phyloP scores from a whole-genome alignment of 2,888 invertebrate genomes.

The Apamea anceps region DNA sequence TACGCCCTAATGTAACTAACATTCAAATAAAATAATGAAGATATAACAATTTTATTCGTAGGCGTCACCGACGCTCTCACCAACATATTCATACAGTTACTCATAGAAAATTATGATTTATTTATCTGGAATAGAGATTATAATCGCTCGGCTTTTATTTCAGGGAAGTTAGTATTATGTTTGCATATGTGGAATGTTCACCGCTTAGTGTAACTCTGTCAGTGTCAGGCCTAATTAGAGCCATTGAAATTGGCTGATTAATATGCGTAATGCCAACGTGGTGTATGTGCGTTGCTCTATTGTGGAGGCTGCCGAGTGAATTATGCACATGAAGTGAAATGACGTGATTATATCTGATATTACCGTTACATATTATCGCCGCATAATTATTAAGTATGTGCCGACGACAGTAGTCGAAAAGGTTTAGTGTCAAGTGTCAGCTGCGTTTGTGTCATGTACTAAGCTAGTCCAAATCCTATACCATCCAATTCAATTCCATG shows the following conservation, averaged over 20 bases:
- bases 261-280: slow-evolving; percentile 83
- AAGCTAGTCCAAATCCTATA: slow-evolving; percentile 9
- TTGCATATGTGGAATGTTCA: slow-evolving; percentile 73
- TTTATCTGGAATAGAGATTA: slow-evolving; percentile 54
- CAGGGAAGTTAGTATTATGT: slow-evolving; percentile 49
- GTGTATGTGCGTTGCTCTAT: slow-evolving; percentile 84
- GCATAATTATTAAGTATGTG: slow-evolving; percentile 65
- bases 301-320: slow-evolving; percentile 79
- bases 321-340: slow-evolving; percentile 82
- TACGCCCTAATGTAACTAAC: slow-evolving; percentile 46
- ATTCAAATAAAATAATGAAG: slow-evolving; percentile 70
- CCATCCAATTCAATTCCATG: background rate
- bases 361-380: slow-evolving; percentile 70
- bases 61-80: slow-evolving; percentile 63
- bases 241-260: slow-evolving; percentile 89
- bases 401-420: background rate
- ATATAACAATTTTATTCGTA: slow-evolving; percentile 73
- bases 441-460: background rate
- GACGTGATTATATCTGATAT: slow-evolving; percentile 81
- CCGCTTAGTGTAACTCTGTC: slow-evolving; percentile 87
- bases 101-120: slow-evolving; percentile 39
- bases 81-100: slow-evolving; percentile 44
- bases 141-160: slow-evolving; percentile 60
- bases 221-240: slow-evolving; percentile 88
- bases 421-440: background rate